Evolutionary conservation across 2,888 invertebrate species (phyloP).

Genomic region (Sclerodermus sp.): DNA sequence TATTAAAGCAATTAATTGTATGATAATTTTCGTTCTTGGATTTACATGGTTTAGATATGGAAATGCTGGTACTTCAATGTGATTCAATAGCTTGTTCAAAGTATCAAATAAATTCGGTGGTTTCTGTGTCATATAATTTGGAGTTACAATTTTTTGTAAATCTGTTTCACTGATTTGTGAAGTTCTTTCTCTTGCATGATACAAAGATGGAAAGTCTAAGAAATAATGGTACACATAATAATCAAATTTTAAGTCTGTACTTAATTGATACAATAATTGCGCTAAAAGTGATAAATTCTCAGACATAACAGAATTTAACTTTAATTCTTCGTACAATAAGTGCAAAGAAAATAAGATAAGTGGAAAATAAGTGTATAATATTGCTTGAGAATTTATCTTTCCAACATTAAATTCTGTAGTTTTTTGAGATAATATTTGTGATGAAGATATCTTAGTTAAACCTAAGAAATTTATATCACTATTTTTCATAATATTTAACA

Average conservation of each 20-base stretch:
- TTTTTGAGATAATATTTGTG: conserved; percentile 8
- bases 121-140: conserved; percentile 64
- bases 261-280: conserved; percentile 72
- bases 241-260: conserved; percentile 73
- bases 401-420: conserved; percentile 24
- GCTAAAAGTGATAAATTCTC: conserved; percentile 72
- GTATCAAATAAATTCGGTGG: conserved; percentile 76
- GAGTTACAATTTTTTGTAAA: conserved; percentile 64
- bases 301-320: conserved; percentile 73
- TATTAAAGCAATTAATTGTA: conserved; percentile 65
- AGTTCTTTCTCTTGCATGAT: conserved; percentile 50
- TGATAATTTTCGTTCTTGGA: conserved; percentile 69
- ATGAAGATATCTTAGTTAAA: conserved; percentile 37
- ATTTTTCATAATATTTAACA: conserved; percentile 65
- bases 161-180: conserved; percentile 64
- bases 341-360: conserved; percentile 81
- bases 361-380: conserved; percentile 74
- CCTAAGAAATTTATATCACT: conserved; percentile 59
- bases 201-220: conserved; percentile 76
- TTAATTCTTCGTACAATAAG: conserved; percentile 88
- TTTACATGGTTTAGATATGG: conserved; percentile 77
- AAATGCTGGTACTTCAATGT: conserved; percentile 63
- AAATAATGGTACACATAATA: conserved; percentile 80
- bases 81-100: conserved; percentile 67
- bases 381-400: conserved; percentile 66